Evolutionary conservation across 2,888 invertebrate species (phyloP), one percentile per base, ranked within the genome.

Genomic region (Nesidiocoris tenuis): DNA sequence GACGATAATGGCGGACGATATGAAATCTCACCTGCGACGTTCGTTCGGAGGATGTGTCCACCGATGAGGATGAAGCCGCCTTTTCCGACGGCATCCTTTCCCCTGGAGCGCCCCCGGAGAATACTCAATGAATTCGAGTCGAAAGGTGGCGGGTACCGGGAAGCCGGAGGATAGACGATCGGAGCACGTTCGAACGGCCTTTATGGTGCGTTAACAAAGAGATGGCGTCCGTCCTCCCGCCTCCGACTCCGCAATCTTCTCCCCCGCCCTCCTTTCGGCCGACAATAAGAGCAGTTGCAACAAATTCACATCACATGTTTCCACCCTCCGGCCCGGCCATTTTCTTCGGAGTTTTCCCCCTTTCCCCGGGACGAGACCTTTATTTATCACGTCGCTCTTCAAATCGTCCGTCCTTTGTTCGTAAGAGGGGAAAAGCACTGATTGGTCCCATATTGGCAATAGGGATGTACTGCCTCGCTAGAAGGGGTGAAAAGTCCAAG

Each of bases 171-270:
- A 39, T 39, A 39, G 39, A 39, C 39, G 72, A 72, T 72, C 72
- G 63, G 59, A 72, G 72, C 72, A 72, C 72, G 72, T 72, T 23
- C 72, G 39, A 72, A 72, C 72, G 72, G 72, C 63, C 39, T 61
- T 72, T 72, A 72, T 72, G 72, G 72, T 39, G 72, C 63, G 72
- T 72, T 72, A 72, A 72, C 72, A 72, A 72, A 72, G 72, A 72
- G 61, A 70, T 59, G 61, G 23, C 61, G 19, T 25, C 24, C 25
- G 16, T 25, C 39, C 24, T 24, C 65, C n/a, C 21, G 16, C 63
- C 39, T 65, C 17, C 39, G 39, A 39, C 25, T 18, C 24, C 5
- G 24, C 65, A 12, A 65, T 65, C 39, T 61, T 25, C 70, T 61
- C 61, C 61, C 23, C 57, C 67, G 55, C 67, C 23, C 56, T 68